phyloP scores from a whole-genome alignment of 2,797 vertebrate genomes.

The Hippopotamyrus pictus region DNA sequence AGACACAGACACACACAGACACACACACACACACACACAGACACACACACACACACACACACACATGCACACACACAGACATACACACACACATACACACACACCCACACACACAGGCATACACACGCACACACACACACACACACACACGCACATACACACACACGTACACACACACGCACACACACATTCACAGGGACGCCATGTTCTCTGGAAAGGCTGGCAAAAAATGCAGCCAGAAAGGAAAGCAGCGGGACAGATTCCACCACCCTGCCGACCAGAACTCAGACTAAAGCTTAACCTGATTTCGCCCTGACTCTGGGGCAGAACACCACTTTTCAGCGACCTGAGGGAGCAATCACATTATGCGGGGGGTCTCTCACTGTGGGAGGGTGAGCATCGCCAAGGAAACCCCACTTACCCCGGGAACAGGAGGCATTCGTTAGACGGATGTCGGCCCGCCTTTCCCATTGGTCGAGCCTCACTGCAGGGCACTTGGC shows the following conservation, averaged over 20 bases:
- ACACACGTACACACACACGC: background rate
- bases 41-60: background rate
- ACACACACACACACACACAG: no score
- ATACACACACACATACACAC: no score
- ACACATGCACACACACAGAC: background rate
- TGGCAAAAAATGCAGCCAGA: background rate
- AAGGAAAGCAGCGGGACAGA: background rate
- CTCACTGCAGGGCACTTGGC: background rate
- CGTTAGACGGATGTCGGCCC: constrained; percentile 72
- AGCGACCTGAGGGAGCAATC: background rate
- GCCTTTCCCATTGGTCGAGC: constrained; percentile 65
- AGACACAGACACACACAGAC: no score
- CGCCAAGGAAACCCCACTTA: constrained; percentile 53
- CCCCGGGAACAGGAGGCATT: constrained; percentile 87
- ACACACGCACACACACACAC: background rate
- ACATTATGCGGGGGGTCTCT: background rate
- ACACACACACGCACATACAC: background rate
- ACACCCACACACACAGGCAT: background rate
- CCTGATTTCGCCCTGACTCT: background rate
- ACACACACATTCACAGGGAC: background rate
- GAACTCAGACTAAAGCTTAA: background rate
- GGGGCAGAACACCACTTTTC: background rate
- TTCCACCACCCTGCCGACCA: background rate
- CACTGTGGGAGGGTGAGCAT: background rate
- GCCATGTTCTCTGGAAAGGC: background rate